Evolutionary conservation across 2,113 vertebrate genomes (phyloP), one percentile per base, ranked within the genome.

Genomic region (Nothocercus julius): DNA sequence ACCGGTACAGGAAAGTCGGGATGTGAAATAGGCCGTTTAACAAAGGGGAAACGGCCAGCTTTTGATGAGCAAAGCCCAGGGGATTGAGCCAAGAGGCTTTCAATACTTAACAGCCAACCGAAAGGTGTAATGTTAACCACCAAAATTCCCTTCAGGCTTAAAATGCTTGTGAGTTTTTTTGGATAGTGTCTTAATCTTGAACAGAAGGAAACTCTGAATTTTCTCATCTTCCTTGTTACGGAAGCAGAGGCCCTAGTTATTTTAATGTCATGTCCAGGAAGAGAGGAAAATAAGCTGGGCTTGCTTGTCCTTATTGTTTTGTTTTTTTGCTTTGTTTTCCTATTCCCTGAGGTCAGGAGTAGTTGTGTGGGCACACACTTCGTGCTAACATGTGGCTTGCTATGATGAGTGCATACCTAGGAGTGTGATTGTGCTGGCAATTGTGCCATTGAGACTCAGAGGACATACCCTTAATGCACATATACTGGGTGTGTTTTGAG

Each of bases 321-420:
- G 17, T 44, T 5, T 24, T 19, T 49, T 11, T 44, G 6, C 17
- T 44, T 44, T 44, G 15, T 44, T 5, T 24, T 19, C 21, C 20
- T 21, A 8, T 67, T 32, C 28, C 0, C 0, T 25, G 13, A 82
- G n/a, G 70, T 47, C 63, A 11, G n/a, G 36, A 85, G n/a, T 85
- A 13, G 0, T 21, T 7, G 9, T 20, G 9, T 58, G 0, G 18
- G 13, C 13, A 36, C 0, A 11, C 2, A 2, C 18, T 92, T 70
- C 17, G 27, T 28, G 17, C n/a, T 34, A 40, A 25, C 30, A 66
- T 3, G 27, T 47, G 25, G 58, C 9, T 80, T 49, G 7, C 69
- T 69, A 40, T 44, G 49, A 20, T 22, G 19, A 45, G n/a, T 34
- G 25, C 0, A 2, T 38, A 8, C 42, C 28, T 47, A 11, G 51